phyloP scores from a whole-genome alignment of 2,113 vertebrate genomes.

The Urocynchramus pylzowi region DNA sequence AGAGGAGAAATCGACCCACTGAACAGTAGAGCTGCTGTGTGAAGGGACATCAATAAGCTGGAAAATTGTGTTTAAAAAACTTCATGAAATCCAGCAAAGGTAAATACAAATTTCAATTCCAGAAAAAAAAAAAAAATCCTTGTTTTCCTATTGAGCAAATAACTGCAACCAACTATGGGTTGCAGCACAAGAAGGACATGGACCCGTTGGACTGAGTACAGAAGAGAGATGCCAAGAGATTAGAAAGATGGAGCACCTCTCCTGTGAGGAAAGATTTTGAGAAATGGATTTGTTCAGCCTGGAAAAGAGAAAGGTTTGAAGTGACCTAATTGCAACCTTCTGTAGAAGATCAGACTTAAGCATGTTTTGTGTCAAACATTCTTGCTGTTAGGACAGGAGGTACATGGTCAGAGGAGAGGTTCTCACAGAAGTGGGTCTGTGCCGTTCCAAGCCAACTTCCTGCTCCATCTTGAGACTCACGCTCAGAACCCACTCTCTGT shows the following conservation, averaged over 20 bases:
- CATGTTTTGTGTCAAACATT: background rate
- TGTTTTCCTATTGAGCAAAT: background rate
- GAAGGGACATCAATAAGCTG: background rate
- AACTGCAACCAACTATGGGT: background rate
- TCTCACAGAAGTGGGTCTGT: background rate
- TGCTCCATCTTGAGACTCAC: background rate
- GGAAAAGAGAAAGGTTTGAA: background rate
- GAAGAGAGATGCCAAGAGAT: background rate
- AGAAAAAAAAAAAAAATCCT: background rate
- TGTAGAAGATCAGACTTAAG: background rate
- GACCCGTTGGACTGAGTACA: background rate
- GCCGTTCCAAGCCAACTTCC: background rate
- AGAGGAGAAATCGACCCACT: background rate
- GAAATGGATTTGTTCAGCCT: background rate
- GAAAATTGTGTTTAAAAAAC: background rate
- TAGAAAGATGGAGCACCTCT: background rate
- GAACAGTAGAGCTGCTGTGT: background rate
- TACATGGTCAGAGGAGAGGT: background rate
- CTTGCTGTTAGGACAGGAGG: too few species aligned
- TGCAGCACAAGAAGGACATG: background rate
- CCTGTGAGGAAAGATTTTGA: background rate
- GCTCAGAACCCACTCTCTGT: rapidly evolving
- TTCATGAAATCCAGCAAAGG: background rate
- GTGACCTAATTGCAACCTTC: background rate
- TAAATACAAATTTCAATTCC: background rate